Evolutionary conservation across 23 tunicate species (phyloP).

Genomic region (Halocynthia aurantium): DNA sequence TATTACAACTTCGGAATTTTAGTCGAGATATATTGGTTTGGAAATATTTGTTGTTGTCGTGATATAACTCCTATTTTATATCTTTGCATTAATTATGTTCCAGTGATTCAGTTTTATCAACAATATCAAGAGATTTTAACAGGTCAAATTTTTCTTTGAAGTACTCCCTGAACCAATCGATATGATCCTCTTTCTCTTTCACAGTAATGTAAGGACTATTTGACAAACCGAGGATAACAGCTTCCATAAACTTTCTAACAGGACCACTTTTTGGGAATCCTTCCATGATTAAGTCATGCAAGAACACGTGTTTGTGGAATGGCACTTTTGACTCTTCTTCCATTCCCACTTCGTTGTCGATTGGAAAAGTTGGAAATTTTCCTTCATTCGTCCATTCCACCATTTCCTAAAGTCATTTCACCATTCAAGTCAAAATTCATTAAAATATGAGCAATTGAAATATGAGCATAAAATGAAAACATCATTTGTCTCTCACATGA

Average conservation of each 20-base stretch:
- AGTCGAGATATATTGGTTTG: too few species aligned
- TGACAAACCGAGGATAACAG: constrained; percentile 50
- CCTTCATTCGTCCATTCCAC: constrained; percentile 54
- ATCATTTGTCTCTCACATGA: not conserved
- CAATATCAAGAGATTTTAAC: constrained; percentile 36
- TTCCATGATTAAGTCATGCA: constrained; percentile 59
- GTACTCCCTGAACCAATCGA: constrained; percentile 79
- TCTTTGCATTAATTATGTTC: too few species aligned
- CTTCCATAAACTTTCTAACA: constrained; percentile 57
- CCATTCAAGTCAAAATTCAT: too few species aligned
- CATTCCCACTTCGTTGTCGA: constrained; percentile 70
- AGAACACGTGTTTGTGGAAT: constrained; percentile 75
- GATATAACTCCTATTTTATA: too few species aligned
- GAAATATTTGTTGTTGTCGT: too few species aligned
- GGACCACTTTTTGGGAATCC: constrained; percentile 78
- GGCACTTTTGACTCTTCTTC: constrained; percentile 61
- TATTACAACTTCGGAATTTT: too few species aligned
- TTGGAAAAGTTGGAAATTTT: constrained; percentile 59
- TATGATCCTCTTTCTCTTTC: constrained; percentile 71
- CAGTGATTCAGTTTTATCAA: constrained; percentile 8
- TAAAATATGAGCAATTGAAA: too few species aligned
- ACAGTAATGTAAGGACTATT: constrained; percentile 49
- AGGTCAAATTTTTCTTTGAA: constrained; percentile 47
- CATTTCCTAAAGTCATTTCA: constrained; percentile 20
- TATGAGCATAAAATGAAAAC: not conserved